A percentile compares a stretch with the other conserved stretches of the same genome.
These are phyloP conservation scores for Dorcus parallelipipedus DNA, from an alignment of 2,888 invertebrate species.

Conservation along the genomic window DNA sequence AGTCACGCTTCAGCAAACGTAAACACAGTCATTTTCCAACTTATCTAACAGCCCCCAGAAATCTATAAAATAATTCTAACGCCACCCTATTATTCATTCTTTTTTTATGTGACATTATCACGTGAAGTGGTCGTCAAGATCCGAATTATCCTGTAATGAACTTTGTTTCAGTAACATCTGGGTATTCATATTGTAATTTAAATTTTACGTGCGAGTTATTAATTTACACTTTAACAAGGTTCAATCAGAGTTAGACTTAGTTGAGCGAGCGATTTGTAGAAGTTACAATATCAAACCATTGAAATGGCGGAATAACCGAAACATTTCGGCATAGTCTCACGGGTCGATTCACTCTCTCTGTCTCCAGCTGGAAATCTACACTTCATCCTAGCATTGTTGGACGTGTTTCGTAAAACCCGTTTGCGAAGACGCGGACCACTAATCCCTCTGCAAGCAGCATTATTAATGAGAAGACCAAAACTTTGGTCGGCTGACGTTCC, in stretches of 20 bases:
- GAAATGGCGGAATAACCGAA: conserved; percentile 22
- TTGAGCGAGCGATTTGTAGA: conserved; percentile 27
- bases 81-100: too few relatives aligned
- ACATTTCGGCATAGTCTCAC: conserved; percentile 2
- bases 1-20: too few relatives aligned
- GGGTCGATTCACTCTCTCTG: not conserved
- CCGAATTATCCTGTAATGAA: not conserved
- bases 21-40: too few relatives aligned
- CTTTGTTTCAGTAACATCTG: not conserved
- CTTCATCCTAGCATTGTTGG: conserved; percentile 9
- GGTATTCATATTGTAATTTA: not conserved
- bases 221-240: conserved; percentile 31
- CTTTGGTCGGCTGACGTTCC: conserved; percentile 13
- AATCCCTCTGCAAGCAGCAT: conserved; percentile 38
- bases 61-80: not conserved
- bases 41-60: not conserved
- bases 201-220: conserved; percentile 22
- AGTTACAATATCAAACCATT: conserved; percentile 31
- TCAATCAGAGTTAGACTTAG: conserved; percentile 31
- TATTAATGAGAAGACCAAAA: conserved; percentile 34
- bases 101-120: not conserved
- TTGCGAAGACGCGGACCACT: conserved; percentile 33
- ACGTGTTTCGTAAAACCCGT: conserved; percentile 12
- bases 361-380: conserved; percentile 11
- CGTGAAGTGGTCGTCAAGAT: not conserved